These are phyloP conservation scores for Pocillopora meandrina DNA, from an alignment of 92 coral and sea anemone genomes.

Conservation along the genomic window DNA sequence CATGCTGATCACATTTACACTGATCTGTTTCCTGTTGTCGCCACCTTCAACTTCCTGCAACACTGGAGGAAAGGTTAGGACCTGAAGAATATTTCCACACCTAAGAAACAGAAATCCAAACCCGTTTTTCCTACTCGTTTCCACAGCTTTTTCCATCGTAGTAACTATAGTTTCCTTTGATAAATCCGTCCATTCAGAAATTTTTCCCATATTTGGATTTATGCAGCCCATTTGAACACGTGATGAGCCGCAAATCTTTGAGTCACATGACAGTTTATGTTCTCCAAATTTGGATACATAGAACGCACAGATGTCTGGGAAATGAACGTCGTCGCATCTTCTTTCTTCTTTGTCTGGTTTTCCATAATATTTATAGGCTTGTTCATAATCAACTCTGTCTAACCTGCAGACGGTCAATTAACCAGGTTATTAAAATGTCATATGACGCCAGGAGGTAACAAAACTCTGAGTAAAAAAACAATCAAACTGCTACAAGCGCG, in stretches of 20 bases:
- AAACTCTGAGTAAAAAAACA: no score
- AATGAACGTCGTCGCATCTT: background rate
- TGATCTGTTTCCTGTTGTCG: background rate
- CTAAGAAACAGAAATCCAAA: slow-evolving; percentile 1
- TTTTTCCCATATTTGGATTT: slow-evolving; percentile 6
- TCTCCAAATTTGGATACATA: background rate
- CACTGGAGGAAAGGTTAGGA: background rate
- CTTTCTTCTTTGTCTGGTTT: background rate
- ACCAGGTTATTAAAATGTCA: no score
- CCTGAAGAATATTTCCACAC: background rate
- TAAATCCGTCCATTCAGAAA: background rate
- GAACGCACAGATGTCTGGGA: slow-evolving; percentile 9
- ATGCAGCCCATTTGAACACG: background rate
- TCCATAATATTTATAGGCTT: background rate
- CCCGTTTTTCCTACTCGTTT: background rate
- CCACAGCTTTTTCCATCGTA: background rate
- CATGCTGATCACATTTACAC: slow-evolving; percentile 32
- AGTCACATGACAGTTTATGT: background rate
- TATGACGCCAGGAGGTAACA: no score
- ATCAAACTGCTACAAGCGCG: no score
- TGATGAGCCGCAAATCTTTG: slow-evolving; percentile 5
- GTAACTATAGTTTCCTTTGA: background rate
- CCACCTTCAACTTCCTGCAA: background rate
- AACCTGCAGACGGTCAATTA: background rate
- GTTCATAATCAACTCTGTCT: background rate